Base-by-base conservation (phyloP, 2,888 invertebrate species). In the Rapana venosa region DNA sequence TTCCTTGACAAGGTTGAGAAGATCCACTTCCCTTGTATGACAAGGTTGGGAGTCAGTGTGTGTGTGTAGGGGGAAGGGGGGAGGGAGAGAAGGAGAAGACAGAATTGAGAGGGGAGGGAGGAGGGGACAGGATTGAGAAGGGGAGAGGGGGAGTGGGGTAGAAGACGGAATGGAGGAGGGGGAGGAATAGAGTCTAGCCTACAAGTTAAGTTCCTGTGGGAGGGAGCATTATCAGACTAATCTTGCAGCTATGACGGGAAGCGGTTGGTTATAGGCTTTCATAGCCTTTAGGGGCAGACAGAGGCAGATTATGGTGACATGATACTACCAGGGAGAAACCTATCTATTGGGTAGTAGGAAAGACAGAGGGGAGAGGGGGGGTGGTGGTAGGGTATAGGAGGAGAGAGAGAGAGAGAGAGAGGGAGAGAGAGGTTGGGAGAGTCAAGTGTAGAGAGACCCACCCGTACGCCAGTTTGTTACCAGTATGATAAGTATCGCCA, bases 191-290 rank as follows among this genome's bases (percentile, higher is more conserved):
- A 61, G 61, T 15, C 61, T 15, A 11, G 17, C 61, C 11, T 17
- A 61, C 13, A 61, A 17, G 17, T n/a, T n/a, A n/a, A n/a, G n/a
- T n/a, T n/a, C n/a, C 15, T 20, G n/a, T 74, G 79, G 79, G 2
- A 5, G 35, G 35, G 79, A 30, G 79, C 17, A 35, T 35, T 79
- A 35, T 17, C 11, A 15, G 11, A 15, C 32, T 79, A 79, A 79
- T 79, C 79, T 32, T 15, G 35, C 17, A 35, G 79, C 1, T 79
- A 35, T 79, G 79, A 35, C 17, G 79, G 35, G 79, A 32, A 35
- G 17, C 35, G 79, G 35, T 74, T 74, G 79, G 35, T 74, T 74
- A 74, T 74, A n/a, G 74, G 74, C 74, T 74, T 74, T 74, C n/a
- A 74, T 74, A 74, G 74, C 17, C 74, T 74, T 66, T 8, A 26